Percentiles rank a stretch among this genome's conserved stretches.
These are phyloP conservation scores for Melanotus villosus DNA, from an alignment of 2,888 invertebrate species.

Conservation along the genomic window DNA sequence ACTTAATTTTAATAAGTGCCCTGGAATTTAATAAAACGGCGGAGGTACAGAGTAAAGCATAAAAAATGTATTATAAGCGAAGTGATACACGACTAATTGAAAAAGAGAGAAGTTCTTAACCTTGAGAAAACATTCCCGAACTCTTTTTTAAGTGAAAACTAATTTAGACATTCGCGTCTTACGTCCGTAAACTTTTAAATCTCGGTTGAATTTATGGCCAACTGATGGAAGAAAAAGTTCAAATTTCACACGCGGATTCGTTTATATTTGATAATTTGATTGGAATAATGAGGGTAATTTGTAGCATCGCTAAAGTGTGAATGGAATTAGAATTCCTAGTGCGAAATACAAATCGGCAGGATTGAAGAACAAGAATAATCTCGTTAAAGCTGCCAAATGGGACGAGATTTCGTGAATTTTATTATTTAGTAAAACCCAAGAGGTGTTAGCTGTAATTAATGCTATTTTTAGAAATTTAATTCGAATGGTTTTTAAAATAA, in stretches of 20 bases:
- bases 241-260: conserved; percentile 9
- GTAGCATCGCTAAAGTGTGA: neutral
- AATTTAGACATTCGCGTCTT: neutral
- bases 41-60: neutral
- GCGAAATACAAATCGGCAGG: neutral
- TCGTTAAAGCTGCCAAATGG: conserved; percentile 7
- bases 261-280: neutral
- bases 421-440: neutral
- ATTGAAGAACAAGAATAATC: conserved; percentile 13
- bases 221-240: neutral
- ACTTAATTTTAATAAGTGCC: conserved; percentile 17
- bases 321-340: neutral
- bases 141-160: neutral
- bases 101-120: neutral
- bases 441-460: too few relatives aligned
- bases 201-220: neutral
- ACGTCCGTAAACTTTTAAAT: neutral
- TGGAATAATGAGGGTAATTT: conserved; percentile 12
- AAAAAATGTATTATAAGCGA: neutral
- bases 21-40: conserved; percentile 6
- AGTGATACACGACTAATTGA: neutral
- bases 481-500: neutral
- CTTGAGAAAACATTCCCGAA: neutral
- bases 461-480: too few relatives aligned
- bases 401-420: neutral